These are phyloP conservation scores for Drosophila biarmipes DNA, from an alignment of 1,140 invertebrate genomes.

Conservation along the genomic window DNA sequence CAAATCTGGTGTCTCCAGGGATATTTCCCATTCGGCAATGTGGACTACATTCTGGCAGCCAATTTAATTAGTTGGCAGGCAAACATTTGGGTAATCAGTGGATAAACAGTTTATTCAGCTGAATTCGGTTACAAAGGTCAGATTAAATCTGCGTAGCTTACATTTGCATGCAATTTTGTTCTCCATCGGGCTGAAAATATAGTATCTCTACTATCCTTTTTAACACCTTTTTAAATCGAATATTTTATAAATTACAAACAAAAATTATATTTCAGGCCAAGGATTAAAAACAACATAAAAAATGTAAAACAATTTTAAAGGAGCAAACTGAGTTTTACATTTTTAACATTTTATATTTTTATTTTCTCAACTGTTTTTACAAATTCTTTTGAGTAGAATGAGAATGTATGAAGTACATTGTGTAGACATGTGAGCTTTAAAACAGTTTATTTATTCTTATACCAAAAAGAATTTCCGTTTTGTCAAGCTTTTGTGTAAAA, in stretches of 20 bases:
- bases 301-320: too few relatives aligned
- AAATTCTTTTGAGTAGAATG: too few relatives aligned
- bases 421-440: not conserved
- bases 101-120: conserved; percentile 17
- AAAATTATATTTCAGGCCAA: too few relatives aligned
- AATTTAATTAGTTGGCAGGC: conserved; percentile 33
- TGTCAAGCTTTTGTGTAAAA: not conserved
- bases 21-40: conserved; percentile 25
- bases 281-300: too few relatives aligned
- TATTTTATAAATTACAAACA: too few relatives aligned
- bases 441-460: not conserved
- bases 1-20: conserved; percentile 43
- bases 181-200: too few relatives aligned
- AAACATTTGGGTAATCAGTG: conserved; percentile 13
- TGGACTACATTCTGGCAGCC: conserved; percentile 19
- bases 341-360: too few relatives aligned
- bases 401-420: not conserved
- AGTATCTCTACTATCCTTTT: too few relatives aligned
- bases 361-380: too few relatives aligned
- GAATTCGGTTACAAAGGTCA: not conserved
- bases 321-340: too few relatives aligned
- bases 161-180: not conserved
- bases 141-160: not conserved
- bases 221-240: too few relatives aligned
- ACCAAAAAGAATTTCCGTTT: not conserved